These are phyloP conservation scores for Drosophila bunnanda DNA, from an alignment of 2,888 invertebrate genomes.

Conservation along the genomic window DNA sequence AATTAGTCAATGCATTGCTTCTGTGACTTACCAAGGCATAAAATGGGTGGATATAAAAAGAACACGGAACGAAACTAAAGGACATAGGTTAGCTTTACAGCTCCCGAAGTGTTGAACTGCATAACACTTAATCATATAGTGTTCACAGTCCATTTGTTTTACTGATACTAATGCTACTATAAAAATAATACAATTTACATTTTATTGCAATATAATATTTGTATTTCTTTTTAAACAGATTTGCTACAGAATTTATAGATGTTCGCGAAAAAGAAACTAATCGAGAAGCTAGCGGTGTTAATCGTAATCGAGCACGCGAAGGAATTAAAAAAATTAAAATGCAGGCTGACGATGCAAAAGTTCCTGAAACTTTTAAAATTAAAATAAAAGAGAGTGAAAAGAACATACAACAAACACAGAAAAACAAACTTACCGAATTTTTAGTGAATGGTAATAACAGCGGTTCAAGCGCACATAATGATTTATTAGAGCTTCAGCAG, in stretches of 20 bases:
- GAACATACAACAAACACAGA: background rate
- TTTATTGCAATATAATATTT: background rate
- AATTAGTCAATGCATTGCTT: too few relatives aligned
- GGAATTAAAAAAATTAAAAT: constrained; percentile 59
- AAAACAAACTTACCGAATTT: constrained; percentile 14
- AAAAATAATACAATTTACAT: too few relatives aligned
- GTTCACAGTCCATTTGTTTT: too few relatives aligned
- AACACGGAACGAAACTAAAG: too few relatives aligned
- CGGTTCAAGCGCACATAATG: constrained; percentile 69
- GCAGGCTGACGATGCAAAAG: constrained; percentile 70
- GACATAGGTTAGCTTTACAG: too few relatives aligned
- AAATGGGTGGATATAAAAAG: too few relatives aligned
- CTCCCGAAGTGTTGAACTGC: too few relatives aligned
- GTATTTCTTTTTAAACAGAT: constrained; percentile 86
- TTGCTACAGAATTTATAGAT: constrained; percentile 97
- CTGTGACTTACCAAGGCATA: too few relatives aligned
- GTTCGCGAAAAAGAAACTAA: constrained; percentile 95
- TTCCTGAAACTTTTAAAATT: constrained; percentile 41
- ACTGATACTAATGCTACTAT: too few relatives aligned
- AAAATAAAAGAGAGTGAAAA: background rate
- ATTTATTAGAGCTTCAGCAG: constrained; percentile 84
- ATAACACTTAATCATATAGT: too few relatives aligned
- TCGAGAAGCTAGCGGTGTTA: constrained; percentile 90
- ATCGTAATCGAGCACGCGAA: constrained; percentile 63
- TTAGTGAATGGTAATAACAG: constrained; percentile 57